Evolutionary conservation across 2,113 vertebrate genomes (phyloP), one percentile per base, ranked within the genome.

Genomic region (Panthera uncia): DNA sequence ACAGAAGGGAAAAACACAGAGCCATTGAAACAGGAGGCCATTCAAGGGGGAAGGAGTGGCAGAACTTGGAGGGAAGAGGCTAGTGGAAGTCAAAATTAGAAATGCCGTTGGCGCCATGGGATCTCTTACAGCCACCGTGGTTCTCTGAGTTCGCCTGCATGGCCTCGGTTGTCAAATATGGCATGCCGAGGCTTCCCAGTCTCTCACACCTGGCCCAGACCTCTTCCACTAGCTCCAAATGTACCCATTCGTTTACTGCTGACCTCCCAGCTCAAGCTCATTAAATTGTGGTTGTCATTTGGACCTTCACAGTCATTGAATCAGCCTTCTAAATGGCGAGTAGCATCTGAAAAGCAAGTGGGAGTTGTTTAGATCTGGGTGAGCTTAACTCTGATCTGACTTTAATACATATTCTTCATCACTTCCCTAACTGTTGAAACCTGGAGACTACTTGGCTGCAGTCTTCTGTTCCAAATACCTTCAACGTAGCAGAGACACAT

Each of bases 61-160:
- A 29, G 36, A 31, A 23, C 15, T 9, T 27, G 3, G 2, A 3
- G 3, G 14, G 18, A n/a, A 45, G 33, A 12, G n/a, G 29, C 5
- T 1, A 4, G 11, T 4, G 8, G 36, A 36, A 1, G 21, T 61
- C 18, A 33, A n/a, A 38, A 1, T 3, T 1, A 14, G 13, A 36
- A 48, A 7, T 0, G 0, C 27, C 16, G 2, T 15, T 0, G 33
- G 27, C 45, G 1, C 9, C 25, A 27, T 0, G 65, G 38, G 25
- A 18, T 50, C 8, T 1, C 55, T 7, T 5, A 13, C 19, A 1
- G 45, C 21, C n/a, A 5, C 23, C 21, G 0, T 2, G 52, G 5
- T 38, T 0, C n/a, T 25, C 6, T 1, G 12, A 11, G 5, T 9
- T 6, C 11, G 5, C 45, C 63, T 55, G 33, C 61, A 0, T 1